A percentile compares a stretch with the other conserved stretches of the same genome.
phyloP scores from a whole-genome alignment of 2,113 vertebrate species.

The Colistium nudipinnis region DNA sequence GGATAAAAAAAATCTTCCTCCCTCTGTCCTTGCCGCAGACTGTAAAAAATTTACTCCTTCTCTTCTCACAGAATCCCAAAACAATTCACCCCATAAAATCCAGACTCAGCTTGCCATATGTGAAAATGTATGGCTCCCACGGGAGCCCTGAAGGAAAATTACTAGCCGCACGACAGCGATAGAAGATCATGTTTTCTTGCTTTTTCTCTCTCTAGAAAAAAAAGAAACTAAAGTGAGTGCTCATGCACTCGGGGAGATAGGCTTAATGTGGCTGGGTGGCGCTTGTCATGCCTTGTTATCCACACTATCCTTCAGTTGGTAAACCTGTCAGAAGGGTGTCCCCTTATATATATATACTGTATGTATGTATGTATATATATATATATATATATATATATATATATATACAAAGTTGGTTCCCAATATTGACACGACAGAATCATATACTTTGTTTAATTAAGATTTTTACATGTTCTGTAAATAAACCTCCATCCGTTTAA shows the following conservation, averaged over 20 bases:
- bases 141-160: slow-evolving; percentile 66
- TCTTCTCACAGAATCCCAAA: slow-evolving; percentile 71
- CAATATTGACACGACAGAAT: too few species aligned
- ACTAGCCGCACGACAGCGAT: slow-evolving; percentile 55
- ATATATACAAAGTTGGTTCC: too few species aligned
- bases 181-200: slow-evolving; percentile 64
- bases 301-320: slow-evolving; percentile 40
- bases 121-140: slow-evolving; percentile 71
- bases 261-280: slow-evolving; percentile 55
- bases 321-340: slow-evolving; percentile 43
- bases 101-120: slow-evolving; percentile 67
- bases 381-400: too few species aligned
- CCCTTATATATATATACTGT: neutral
- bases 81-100: slow-evolving; percentile 70
- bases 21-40: slow-evolving; percentile 41
- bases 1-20: slow-evolving; percentile 32
- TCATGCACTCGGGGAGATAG: slow-evolving; percentile 24
- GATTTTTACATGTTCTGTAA: neutral
- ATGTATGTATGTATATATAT: too few species aligned
- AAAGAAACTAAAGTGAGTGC: slow-evolving; percentile 31
- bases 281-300: slow-evolving; percentile 52
- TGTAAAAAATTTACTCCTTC: slow-evolving; percentile 64
- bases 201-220: slow-evolving; percentile 32
- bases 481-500: slow-evolving; percentile 6
- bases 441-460: neutral